A percentile compares a stretch with the other conserved stretches of the same genome.
These are phyloP conservation scores for Acipenser transmontanus DNA, from an alignment of 2,797 vertebrate species.

Conservation along the genomic window DNA sequence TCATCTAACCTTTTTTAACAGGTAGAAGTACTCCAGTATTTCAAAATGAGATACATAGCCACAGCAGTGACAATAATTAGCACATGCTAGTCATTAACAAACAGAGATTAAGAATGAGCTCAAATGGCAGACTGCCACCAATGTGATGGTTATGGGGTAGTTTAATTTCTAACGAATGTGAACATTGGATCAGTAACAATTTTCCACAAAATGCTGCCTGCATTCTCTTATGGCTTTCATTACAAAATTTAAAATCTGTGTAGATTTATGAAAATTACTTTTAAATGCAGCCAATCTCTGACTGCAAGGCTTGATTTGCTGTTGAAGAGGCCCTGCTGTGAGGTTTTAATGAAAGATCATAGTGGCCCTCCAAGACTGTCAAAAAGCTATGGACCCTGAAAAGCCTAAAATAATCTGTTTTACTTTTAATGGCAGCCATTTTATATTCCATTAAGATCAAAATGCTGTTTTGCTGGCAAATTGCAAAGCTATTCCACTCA, in stretches of 20 bases:
- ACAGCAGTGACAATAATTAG: slow-evolving; percentile 87
- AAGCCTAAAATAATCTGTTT: slow-evolving; percentile 93
- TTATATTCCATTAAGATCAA: slow-evolving; percentile 98
- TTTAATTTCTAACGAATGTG: slow-evolving; percentile 71
- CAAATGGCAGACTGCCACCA: slow-evolving; percentile 80
- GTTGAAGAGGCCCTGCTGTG: slow-evolving; percentile 82
- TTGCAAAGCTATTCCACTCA: slow-evolving; percentile 97
- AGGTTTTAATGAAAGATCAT: slow-evolving; percentile 98
- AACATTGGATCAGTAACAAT: slow-evolving; percentile 64
- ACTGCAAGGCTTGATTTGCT: slow-evolving; percentile 79
- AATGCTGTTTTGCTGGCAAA: slow-evolving; percentile 95
- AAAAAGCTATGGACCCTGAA: slow-evolving; percentile 75
- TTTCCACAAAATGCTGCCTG: slow-evolving; percentile 70
- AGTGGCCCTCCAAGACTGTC: slow-evolving; percentile 81
- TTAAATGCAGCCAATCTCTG: slow-evolving; percentile 92
- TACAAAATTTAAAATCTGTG: slow-evolving; percentile 87
- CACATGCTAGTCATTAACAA: slow-evolving; percentile 94
- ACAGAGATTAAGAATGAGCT: slow-evolving; percentile 81
- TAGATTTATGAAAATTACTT: slow-evolving; percentile 98
- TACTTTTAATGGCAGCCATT: slow-evolving; percentile 97
- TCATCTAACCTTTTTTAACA: slow-evolving; percentile 56
- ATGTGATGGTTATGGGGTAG: slow-evolving; percentile 53
- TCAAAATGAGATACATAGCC: slow-evolving; percentile 56
- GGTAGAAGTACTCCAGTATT: slow-evolving; percentile 55
- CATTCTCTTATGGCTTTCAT: slow-evolving; percentile 82